A percentile compares a stretch with the other conserved stretches of the same genome.
phyloP scores from a whole-genome alignment of 1,140 invertebrate species.

The Lordiphosa collinella region DNA sequence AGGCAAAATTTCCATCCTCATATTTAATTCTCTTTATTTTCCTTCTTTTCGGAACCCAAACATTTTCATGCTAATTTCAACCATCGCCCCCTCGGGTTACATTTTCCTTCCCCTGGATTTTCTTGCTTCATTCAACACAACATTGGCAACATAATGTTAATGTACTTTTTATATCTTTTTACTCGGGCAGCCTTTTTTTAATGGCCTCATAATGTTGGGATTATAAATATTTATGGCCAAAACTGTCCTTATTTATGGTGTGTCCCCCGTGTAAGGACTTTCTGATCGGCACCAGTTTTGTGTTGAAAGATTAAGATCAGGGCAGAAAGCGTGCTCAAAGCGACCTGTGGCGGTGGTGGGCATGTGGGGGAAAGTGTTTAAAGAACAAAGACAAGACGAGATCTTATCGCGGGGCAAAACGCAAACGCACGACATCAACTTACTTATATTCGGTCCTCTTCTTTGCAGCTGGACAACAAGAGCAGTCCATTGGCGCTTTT shows the following conservation, averaged over 20 bases:
- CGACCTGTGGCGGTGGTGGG: neutral
- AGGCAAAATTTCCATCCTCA: no score
- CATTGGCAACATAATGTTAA: constrained; percentile 37
- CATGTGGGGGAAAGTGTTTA: constrained; percentile 24
- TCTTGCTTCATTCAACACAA: constrained; percentile 8
- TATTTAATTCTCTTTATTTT: no score
- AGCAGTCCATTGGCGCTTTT: constrained; percentile 95
- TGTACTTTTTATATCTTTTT: constrained; percentile 39
- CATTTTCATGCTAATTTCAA: neutral
- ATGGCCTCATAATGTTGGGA: constrained; percentile 43
- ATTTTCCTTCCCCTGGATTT: neutral
- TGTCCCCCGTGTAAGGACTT: neutral
- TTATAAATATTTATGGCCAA: constrained; percentile 40
- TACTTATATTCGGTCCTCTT: constrained; percentile 37
- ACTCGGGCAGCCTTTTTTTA: constrained; percentile 33
- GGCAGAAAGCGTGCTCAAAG: constrained; percentile 6
- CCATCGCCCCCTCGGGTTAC: neutral
- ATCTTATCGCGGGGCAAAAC: constrained; percentile 37
- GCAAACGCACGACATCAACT: constrained; percentile 25
- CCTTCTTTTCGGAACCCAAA: no score
- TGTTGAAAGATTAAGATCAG: constrained; percentile 31
- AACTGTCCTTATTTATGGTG: constrained; percentile 49
- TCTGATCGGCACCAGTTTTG: constrained; percentile 4
- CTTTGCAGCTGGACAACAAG: constrained; percentile 95
- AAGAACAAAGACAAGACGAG: constrained; percentile 40